Evolutionary conservation across 2,797 vertebrate species (phyloP).

Genomic region (Dendrocincla tyrannina): DNA sequence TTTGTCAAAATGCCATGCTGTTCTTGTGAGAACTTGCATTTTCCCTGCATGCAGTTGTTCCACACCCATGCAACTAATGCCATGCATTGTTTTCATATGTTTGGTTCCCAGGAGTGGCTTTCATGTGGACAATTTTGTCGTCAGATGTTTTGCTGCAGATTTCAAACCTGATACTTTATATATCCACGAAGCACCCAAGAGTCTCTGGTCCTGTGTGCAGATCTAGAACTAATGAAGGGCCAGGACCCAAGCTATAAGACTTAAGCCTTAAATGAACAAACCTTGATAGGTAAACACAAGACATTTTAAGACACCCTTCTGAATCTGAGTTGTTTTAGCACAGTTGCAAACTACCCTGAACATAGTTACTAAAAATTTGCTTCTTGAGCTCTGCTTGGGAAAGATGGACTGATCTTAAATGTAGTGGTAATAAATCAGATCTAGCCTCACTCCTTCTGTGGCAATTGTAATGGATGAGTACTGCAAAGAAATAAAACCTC

Average conservation of each 20-base stretch:
- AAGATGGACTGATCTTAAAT: neutral
- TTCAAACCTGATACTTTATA: neutral
- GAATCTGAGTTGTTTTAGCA: neutral
- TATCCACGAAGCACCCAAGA: fast-evolving
- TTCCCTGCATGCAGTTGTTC: neutral
- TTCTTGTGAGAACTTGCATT: neutral
- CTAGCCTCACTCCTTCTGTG: neutral
- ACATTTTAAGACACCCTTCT: neutral
- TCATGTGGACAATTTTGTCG: neutral
- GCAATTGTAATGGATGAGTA: neutral
- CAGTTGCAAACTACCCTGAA: neutral
- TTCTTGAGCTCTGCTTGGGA: neutral
- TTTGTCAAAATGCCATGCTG: fast-evolving
- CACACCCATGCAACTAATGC: neutral
- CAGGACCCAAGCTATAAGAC: fast-evolving
- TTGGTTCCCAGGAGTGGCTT: neutral
- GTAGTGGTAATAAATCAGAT: neutral
- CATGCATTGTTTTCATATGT: neutral
- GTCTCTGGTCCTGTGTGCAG: neutral
- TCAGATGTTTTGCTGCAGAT: neutral
- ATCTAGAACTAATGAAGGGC: neutral
- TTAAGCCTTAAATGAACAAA: neutral
- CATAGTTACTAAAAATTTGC: neutral
- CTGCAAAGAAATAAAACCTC: neutral
- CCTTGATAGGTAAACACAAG: neutral